These are phyloP conservation scores for Donacobius atricapilla DNA, from an alignment of 2,113 vertebrate species.

Conservation along the genomic window DNA sequence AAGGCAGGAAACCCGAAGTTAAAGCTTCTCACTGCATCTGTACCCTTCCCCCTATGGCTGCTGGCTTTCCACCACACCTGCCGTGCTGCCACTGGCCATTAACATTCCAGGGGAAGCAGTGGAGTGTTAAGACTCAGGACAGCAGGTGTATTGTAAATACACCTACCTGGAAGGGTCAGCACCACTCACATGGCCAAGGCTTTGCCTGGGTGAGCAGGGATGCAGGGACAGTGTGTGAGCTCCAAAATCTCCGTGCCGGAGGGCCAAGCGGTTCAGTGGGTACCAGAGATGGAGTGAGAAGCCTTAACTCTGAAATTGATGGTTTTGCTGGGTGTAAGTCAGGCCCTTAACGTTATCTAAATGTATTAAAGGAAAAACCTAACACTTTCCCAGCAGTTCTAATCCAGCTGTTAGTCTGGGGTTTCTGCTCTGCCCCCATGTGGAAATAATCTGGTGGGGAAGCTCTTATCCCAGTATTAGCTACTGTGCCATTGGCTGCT, in stretches of 20 bases:
- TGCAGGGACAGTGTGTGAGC: not conserved
- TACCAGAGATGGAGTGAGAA: not conserved
- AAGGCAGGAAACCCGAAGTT: constrained; percentile 14
- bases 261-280: not conserved
- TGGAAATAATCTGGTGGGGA: not conserved
- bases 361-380: not conserved
- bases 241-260: not conserved
- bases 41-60: not conserved
- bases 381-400: not conserved
- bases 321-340: not conserved
- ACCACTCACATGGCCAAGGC: not conserved
- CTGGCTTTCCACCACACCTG: not conserved
- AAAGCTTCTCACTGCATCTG: constrained; percentile 28
- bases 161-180: not conserved
- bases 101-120: not conserved
- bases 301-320: constrained; percentile 27
- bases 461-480: not conserved
- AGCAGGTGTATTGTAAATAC: not conserved
- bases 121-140: not conserved
- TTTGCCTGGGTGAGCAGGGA: not conserved
- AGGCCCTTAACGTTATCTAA: constrained; percentile 41
- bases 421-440: not conserved
- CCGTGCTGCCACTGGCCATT: not conserved
- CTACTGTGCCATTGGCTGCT: not conserved
- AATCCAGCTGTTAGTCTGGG: not conserved